phyloP scores from a whole-genome alignment of 2,888 invertebrate genomes.

The Philonicus albiceps region DNA sequence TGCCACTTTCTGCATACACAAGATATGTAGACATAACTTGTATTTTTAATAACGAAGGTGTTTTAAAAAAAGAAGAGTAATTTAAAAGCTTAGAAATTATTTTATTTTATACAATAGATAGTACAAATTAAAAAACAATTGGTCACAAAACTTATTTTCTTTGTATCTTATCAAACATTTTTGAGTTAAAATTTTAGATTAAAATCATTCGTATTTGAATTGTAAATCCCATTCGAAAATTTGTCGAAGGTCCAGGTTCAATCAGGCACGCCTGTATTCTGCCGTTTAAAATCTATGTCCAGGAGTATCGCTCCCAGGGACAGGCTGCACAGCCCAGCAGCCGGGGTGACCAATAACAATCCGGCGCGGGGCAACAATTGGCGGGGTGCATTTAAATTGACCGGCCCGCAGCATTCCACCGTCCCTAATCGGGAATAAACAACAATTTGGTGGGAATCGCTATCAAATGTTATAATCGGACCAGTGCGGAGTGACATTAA shows the following conservation, averaged over 20 bases:
- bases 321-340: not conserved
- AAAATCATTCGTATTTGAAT: too few relatives aligned
- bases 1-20: too few relatives aligned
- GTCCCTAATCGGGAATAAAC: slow-evolving; percentile 35
- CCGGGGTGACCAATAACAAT: not conserved
- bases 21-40: too few relatives aligned
- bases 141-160: too few relatives aligned
- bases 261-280: not conserved
- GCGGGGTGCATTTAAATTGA: slow-evolving; percentile 27
- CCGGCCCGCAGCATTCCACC: slow-evolving; percentile 14
- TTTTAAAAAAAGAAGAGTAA: too few relatives aligned
- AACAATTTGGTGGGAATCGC: slow-evolving; percentile 39
- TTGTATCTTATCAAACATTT: too few relatives aligned
- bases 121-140: too few relatives aligned
- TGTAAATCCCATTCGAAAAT: not conserved
- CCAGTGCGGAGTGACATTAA: slow-evolving; percentile 40
- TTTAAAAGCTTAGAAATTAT: too few relatives aligned
- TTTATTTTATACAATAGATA: too few relatives aligned
- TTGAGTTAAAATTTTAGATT: too few relatives aligned
- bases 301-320: not conserved
- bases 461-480: slow-evolving; percentile 39
- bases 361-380: slow-evolving; percentile 30
- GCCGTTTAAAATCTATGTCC: not conserved
- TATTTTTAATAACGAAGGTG: too few relatives aligned
- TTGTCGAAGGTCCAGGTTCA: not conserved